A percentile compares a stretch with the other conserved stretches of the same genome.
Evolutionary conservation across 1,140 invertebrate species (phyloP).

Genomic region (Sitodiplosis mosellana): DNA sequence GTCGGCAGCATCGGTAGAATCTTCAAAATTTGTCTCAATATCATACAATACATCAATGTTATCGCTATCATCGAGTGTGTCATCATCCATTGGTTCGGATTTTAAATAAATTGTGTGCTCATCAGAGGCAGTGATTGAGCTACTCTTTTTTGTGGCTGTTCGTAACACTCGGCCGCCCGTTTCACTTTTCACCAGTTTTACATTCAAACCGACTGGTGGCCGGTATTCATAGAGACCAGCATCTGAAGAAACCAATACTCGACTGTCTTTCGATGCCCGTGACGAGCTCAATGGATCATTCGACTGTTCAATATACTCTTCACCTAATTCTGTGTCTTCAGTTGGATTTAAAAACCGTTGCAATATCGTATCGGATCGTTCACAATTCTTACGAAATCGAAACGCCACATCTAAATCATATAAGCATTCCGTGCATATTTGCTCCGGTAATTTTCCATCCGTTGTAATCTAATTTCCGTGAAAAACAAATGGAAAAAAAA

Average conservation of each 20-base stretch:
- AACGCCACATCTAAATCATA: slow-evolving; percentile 16
- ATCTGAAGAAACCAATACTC: not conserved
- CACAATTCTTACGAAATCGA: slow-evolving; percentile 19
- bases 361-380: slow-evolving; percentile 14
- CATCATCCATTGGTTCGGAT: no score
- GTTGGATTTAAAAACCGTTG: slow-evolving; percentile 5
- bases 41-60: no score
- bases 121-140: no score
- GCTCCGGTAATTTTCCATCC: slow-evolving; percentile 17
- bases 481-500: not conserved
- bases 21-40: no score
- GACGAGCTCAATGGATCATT: no score
- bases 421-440: slow-evolving; percentile 17
- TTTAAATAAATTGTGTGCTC: no score
- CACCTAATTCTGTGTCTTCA: not conserved
- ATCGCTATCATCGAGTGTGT: no score
- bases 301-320: not conserved
- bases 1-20: no score
- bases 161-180: not conserved
- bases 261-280: no score
- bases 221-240: not conserved
- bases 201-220: slow-evolving; percentile 1
- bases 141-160: no score
- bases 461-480: slow-evolving; percentile 9
- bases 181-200: not conserved